phyloP scores from a whole-genome alignment of 2,797 vertebrate species.

The Helicolenus hilgendorfi region DNA sequence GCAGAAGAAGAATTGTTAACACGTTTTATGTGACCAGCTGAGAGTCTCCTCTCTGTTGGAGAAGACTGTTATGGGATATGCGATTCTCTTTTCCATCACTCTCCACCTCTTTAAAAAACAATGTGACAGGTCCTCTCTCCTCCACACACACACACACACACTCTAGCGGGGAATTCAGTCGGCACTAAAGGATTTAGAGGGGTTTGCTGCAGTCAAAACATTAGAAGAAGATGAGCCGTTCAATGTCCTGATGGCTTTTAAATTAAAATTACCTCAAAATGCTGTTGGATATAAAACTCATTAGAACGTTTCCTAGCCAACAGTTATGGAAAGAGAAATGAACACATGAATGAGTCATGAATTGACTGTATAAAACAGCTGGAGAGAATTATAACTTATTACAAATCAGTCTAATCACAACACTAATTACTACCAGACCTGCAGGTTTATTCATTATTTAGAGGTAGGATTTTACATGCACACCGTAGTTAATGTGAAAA shows the following conservation, averaged over 20 bases:
- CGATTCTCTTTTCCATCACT: background rate
- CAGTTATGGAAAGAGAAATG: background rate
- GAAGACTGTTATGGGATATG: slow-evolving; percentile 31
- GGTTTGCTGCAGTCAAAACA: background rate
- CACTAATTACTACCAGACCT: background rate
- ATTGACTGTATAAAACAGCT: background rate
- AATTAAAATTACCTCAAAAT: background rate
- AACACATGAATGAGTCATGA: background rate
- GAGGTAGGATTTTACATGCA: background rate
- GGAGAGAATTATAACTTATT: background rate
- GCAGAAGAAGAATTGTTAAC: slow-evolving; percentile 19
- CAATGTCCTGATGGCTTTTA: background rate
- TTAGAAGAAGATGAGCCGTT: background rate
- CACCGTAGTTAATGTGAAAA: background rate
- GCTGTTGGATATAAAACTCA: background rate
- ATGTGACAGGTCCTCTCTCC: background rate
- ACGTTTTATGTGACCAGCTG: slow-evolving; percentile 15
- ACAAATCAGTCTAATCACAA: background rate
- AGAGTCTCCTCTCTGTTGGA: slow-evolving; percentile 16
- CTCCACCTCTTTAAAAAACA: slow-evolving; percentile 17
- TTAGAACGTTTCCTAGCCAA: background rate
- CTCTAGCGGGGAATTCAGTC: background rate
- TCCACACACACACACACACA: background rate
- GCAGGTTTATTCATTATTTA: background rate
- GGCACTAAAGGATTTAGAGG: slow-evolving; percentile 11